phyloP scores from a whole-genome alignment of 2,888 invertebrate species.

The Drosophila vallismaia region DNA sequence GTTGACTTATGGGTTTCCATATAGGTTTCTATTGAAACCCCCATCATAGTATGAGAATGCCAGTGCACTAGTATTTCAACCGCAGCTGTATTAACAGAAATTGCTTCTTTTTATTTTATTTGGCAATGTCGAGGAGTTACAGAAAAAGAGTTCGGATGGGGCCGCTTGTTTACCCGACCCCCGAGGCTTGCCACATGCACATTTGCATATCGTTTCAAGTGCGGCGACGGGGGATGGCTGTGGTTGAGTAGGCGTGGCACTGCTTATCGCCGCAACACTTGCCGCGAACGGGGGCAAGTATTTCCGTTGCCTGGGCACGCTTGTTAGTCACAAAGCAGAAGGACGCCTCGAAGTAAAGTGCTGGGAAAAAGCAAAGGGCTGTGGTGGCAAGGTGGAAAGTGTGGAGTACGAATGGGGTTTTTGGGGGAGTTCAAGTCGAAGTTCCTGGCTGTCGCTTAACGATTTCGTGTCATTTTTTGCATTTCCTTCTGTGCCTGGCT shows the following conservation, averaged over 20 bases:
- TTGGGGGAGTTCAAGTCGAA: conserved; percentile 32
- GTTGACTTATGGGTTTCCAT: background rate
- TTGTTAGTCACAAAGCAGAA: conserved; percentile 57
- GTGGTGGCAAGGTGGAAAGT: no score
- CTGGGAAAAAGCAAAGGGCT: background rate
- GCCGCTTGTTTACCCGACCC: conserved; percentile 43
- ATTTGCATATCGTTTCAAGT: conserved; percentile 73
- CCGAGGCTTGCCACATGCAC: conserved; percentile 54
- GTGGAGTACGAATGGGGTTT: no score
- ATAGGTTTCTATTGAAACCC: conserved; percentile 33
- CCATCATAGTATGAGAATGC: background rate
- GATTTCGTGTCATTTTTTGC: conserved; percentile 79
- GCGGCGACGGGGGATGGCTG: conserved; percentile 15
- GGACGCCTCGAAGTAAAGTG: conserved; percentile 10
- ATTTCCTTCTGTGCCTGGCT: conserved; percentile 71
- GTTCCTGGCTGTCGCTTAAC: conserved; percentile 64
- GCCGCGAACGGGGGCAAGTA: conserved; percentile 54
- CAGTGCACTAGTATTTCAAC: background rate
- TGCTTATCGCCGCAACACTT: conserved; percentile 72
- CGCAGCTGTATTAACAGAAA: conserved; percentile 8
- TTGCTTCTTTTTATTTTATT: conserved; percentile 11
- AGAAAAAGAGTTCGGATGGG: conserved; percentile 40
- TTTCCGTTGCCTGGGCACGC: conserved; percentile 75
- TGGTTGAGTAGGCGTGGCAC: conserved; percentile 49
- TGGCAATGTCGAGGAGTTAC: conserved; percentile 23